Evolutionary conservation across 2,797 vertebrate genomes (phyloP).

Genomic region (Falco naumanni): DNA sequence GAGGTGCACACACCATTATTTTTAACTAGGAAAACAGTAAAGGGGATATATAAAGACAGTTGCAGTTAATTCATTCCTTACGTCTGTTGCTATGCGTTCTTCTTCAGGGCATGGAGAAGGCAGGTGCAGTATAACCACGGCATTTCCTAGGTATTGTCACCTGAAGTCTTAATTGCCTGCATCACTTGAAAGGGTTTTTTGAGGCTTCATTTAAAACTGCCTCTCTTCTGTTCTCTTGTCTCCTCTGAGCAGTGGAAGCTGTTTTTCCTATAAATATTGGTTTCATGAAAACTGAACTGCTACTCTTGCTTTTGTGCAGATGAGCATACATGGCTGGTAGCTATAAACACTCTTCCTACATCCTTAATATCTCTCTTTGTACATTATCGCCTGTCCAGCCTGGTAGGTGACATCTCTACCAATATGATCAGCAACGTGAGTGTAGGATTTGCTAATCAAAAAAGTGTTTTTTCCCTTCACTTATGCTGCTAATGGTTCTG

Average conservation of each 20-base stretch:
- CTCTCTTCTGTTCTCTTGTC: not conserved
- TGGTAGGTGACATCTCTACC: not conserved
- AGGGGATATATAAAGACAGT: not conserved
- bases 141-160: not conserved
- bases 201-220: not conserved
- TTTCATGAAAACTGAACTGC: not conserved
- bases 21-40: not conserved
- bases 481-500: not conserved
- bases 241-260: constrained; percentile 1
- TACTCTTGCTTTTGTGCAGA: not conserved
- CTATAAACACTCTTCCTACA: constrained; percentile 28
- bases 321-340: not conserved
- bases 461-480: not conserved
- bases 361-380: constrained; percentile 10
- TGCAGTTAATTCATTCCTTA: not conserved
- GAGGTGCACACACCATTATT: not conserved
- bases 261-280: not conserved
- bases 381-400: constrained; percentile 2
- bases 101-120: not conserved
- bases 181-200: not conserved
- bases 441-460: not conserved
- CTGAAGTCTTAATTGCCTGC: not conserved
- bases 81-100: not conserved
- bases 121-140: not conserved
- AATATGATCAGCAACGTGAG: not conserved